Evolutionary conservation across 37 sponge, comb jelly and placozoan genomes (phyloP).

Genomic region (Oopsacas minuta): DNA sequence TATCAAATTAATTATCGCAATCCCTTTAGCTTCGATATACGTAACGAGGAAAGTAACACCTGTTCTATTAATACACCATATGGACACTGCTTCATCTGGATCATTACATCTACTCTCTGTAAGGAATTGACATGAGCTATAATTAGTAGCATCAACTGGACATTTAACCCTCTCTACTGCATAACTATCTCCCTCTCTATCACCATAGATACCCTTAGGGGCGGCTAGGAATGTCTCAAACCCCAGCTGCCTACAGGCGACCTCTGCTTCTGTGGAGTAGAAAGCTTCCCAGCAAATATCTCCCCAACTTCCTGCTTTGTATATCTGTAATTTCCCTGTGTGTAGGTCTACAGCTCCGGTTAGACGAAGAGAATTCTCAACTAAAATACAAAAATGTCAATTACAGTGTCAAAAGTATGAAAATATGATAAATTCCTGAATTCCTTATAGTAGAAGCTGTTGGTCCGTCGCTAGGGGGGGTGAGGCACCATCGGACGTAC

Average conservation of each 20-base stretch:
- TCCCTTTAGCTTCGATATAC: no score
- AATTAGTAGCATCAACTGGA: not conserved
- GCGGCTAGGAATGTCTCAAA: not conserved
- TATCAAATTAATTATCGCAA: no score
- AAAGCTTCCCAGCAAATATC: not conserved
- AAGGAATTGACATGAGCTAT: not conserved
- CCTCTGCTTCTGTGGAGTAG: not conserved
- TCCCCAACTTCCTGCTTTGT: not conserved
- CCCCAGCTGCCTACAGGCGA: slow-evolving; percentile 20
- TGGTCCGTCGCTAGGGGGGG: no score
- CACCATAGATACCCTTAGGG: not conserved
- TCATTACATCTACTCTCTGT: not conserved
- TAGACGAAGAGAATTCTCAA: not conserved
- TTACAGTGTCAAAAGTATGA: not conserved
- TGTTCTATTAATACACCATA: not conserved
- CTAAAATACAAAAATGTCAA: not conserved
- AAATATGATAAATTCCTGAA: no score
- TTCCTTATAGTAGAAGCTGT: no score
- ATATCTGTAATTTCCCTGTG: not conserved
- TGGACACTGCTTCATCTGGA: not conserved
- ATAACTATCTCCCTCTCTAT: not conserved
- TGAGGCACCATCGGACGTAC: no score
- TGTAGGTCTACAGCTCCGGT: not conserved
- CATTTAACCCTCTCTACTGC: not conserved
- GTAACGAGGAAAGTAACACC: no score